Base-by-base conservation (phyloP, 2,113 vertebrate genomes). In the Lepus americanus region DNA sequence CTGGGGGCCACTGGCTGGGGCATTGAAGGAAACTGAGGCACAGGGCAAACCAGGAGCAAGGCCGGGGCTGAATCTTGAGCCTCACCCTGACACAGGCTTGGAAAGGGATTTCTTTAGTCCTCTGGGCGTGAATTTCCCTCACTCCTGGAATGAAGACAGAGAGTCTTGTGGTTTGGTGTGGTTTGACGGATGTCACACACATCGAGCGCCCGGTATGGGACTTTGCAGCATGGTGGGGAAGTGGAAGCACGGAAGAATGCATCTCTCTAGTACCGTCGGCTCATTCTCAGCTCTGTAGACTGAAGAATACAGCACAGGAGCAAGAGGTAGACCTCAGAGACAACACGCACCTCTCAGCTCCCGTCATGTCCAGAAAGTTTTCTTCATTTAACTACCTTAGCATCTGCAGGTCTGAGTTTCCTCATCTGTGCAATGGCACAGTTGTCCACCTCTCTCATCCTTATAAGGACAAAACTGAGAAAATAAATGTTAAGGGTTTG, bases 221-320 rank as follows among this genome's bases (percentile, higher is more conserved):
- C 39, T 59, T 36, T 39, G 27, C 33, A 25, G 9, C 9, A 61
- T 49, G 17, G 0, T 9, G 25, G 0, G 13, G 1, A 14, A 6
- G 2, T 8, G 22, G 20, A 67, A 44, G 44, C 6, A 6, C 7
- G 44, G 44, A 27, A 49, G 14, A 9, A 9, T 31, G 44, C 4
- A 20, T 36, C n/a, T 69, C 17, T 1, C 19, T 22, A 12, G 0
- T 9, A 20, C 22, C 5, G 0, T 1, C 6, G 22, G 9, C 6
- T 39, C 2, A 6, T 3, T 1, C 33, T 59, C 11, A n/a, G 36
- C 27, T 23, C 20, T 5, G 9, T 13, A 55, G 17, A 29, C 23
- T 55, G 9, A 0, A 27, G 27, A 20, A 2, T 27, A 9, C 9
- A 66, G 39, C 22, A 51, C 33, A 29, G 49, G 53, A 1, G 3